Conservation (phyloP, 2,888 invertebrate species). For the Lasioglossum vierecki region DNA sequence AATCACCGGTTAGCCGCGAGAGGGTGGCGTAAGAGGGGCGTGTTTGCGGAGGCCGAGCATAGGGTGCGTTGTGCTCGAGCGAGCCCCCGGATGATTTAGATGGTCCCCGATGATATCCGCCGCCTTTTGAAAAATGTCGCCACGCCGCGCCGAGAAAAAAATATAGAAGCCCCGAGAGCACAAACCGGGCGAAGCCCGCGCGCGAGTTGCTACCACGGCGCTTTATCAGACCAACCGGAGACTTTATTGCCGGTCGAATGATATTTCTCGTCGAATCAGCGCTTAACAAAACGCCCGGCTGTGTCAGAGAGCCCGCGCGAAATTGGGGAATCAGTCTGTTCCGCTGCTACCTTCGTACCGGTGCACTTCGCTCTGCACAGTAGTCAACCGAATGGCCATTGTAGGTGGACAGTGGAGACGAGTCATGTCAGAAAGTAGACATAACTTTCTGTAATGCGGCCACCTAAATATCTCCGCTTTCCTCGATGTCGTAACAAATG, state of each 20-base stretch:
- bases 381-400: too few species aligned
- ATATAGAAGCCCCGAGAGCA: conserved; percentile 60
- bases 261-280: conserved; percentile 72
- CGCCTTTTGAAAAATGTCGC: conserved; percentile 73
- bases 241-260: conserved; percentile 69
- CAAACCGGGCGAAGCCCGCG: background rate
- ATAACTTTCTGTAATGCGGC: too few species aligned
- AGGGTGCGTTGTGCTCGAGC: conserved; percentile 65
- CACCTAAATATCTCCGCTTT: too few species aligned
- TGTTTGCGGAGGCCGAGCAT: conserved; percentile 71
- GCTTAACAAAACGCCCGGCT: conserved; percentile 57
- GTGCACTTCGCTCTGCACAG: too few species aligned
- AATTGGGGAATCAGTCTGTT: conserved; percentile 54
- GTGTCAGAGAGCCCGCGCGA: conserved; percentile 34
- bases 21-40: conserved; percentile 40
- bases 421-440: too few species aligned
- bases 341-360: background rate
- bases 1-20: conserved; percentile 70
- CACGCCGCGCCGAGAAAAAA: conserved; percentile 57
- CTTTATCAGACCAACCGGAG: conserved; percentile 64
- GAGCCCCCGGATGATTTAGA: conserved; percentile 69
- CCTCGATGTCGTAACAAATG: too few species aligned
- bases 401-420: too few species aligned
- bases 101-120: conserved; percentile 73
- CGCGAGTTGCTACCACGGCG: conserved; percentile 41